Evolutionary conservation across 1,140 invertebrate species (phyloP).

Genomic region (Eumaeus atala): DNA sequence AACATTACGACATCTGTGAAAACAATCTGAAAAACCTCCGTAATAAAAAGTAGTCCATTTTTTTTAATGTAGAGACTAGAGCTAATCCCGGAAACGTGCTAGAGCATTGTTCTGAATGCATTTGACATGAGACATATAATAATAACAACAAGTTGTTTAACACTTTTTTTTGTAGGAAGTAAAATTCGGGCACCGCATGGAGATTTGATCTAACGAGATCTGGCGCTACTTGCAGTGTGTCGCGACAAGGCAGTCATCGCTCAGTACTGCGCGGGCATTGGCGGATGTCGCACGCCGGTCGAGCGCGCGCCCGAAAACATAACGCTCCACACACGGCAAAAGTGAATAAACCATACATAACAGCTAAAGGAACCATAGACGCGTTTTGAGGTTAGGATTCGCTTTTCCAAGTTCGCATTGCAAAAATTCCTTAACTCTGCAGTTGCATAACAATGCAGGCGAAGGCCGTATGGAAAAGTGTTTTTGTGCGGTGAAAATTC

Average conservation of each 20-base stretch:
- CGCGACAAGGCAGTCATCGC: slow-evolving; percentile 3
- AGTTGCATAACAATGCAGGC: slow-evolving; percentile 62
- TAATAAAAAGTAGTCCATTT: too few species aligned
- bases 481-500: slow-evolving; percentile 45
- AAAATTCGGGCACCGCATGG: not conserved
- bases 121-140: too few species aligned
- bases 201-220: slow-evolving; percentile 4
- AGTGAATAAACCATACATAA: slow-evolving; percentile 14
- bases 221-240: not conserved
- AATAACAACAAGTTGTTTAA: too few species aligned
- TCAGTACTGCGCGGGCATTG: slow-evolving; percentile 53
- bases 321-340: slow-evolving; percentile 40
- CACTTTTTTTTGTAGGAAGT: slow-evolving; percentile 11
- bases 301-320: slow-evolving; percentile 21
- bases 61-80: too few species aligned
- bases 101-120: too few species aligned
- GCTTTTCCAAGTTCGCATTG: slow-evolving; percentile 39
- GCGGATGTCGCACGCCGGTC: slow-evolving; percentile 36
- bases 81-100: too few species aligned
- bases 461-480: slow-evolving; percentile 48
- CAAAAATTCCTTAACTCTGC: slow-evolving; percentile 41
- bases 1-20: too few species aligned
- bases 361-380: slow-evolving; percentile 44
- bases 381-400: slow-evolving; percentile 46
- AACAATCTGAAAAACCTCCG: too few species aligned